Percentiles rank a stretch among this genome's conserved stretches.
Evolutionary conservation across 2,888 invertebrate species (phyloP).

Genomic region (Cyaniris semiargus): DNA sequence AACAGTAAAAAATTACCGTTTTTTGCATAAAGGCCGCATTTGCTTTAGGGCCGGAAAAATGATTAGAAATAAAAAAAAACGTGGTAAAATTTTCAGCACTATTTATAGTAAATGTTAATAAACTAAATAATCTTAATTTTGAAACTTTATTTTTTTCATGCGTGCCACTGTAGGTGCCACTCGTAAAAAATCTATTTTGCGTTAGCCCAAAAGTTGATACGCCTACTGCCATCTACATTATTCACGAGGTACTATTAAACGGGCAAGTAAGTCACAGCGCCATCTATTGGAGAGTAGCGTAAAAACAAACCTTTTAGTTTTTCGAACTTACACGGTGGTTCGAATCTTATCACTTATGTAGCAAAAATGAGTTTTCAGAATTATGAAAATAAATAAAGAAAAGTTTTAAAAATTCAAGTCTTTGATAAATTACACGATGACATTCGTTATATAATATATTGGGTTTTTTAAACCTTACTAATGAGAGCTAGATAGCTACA

Average conservation of each 20-base stretch:
- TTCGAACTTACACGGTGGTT: neutral
- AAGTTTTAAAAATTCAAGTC: neutral
- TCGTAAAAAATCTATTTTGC: no score
- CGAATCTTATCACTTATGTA: neutral
- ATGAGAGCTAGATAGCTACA: neutral
- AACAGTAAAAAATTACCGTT: no score
- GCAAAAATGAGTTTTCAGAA: neutral
- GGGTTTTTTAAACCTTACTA: no score
- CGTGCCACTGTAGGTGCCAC: no score
- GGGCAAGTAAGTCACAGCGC: conserved; percentile 40
- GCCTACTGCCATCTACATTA: neutral
- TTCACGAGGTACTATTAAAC: neutral
- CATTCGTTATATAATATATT: neutral
- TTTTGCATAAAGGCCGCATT: no score
- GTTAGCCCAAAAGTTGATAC: neutral
- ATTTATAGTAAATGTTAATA: no score
- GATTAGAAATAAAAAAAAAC: neutral
- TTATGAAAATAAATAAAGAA: neutral
- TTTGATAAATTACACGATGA: neutral
- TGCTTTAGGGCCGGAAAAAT: no score
- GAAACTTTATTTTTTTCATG: no score
- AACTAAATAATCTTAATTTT: no score
- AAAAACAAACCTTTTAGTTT: neutral
- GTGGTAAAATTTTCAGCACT: neutral
- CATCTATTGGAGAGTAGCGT: conserved; percentile 56